Base-by-base conservation (phyloP, 2,888 invertebrate species). In the Zonitis immaculata region DNA sequence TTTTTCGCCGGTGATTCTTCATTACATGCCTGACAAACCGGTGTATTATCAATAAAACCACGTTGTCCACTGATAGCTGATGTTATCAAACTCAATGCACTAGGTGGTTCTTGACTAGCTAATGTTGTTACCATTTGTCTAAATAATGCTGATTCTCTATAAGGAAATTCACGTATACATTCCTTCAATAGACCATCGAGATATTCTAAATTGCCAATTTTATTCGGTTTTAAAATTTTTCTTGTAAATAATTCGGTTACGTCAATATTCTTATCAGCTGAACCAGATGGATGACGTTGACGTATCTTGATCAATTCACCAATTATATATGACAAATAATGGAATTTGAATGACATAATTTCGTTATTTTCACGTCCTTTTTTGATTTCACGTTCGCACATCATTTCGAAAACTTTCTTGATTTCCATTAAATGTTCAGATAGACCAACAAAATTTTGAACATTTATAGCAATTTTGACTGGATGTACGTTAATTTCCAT, bases 1-100 rank as follows among this genome's bases (percentile, higher is more conserved):
- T 95, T 92, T 73, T 95, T 96, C 6, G 86, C 84, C 0, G 95
- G 92, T 63, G 89, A 88, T 65, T 92, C 90, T 67, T 93, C 91
- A 0, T 91, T 90, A 69, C 95, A 96, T 1, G 93, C 88, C 52
- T 85, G 85, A 73, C 96, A 95, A 47, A 84, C 81, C 11, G 87
- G 81, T 55, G 83, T 80, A 64, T 74, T 77, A 61, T 84, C 82
- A 11, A 83, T 81, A 73, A 92, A 91, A 0, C 88, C 91, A 64
- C 90, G 82, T 69, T 93, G 91, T 0, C 95, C 95, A 71, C 94
- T 95, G 25, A 96, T 87, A 5, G 90, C 89, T 52, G 88, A 85
- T 52, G 83, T 84, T 28, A 96, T 81, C 3, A 91, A 85, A 6
- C 82, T 80, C 61, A 87, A 73, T 14, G 86, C 92, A 7, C 83